Conservation (phyloP, 2,113 vertebrate species). For the Callipepla californica region DNA sequence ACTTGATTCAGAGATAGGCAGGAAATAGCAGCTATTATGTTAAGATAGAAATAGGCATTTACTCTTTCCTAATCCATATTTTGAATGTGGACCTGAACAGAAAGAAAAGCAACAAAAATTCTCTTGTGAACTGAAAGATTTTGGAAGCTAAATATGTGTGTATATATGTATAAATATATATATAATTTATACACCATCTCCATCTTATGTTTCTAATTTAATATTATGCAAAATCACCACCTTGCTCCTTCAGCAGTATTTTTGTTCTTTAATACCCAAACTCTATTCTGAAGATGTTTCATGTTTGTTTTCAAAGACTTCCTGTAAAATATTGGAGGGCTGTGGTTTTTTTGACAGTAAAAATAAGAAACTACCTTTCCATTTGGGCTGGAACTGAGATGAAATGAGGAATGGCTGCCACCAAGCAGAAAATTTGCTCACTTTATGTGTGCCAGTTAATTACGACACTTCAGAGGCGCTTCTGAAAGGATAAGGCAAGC, state of each 20-base stretch:
- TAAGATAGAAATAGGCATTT: neutral
- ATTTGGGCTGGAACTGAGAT: constrained; percentile 89
- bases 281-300: constrained; percentile 74
- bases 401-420: constrained; percentile 96
- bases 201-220: constrained; percentile 25
- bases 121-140: neutral
- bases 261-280: constrained; percentile 70
- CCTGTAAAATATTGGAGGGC: constrained; percentile 66
- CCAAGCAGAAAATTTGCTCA: constrained; percentile 99
- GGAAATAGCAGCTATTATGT: neutral
- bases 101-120: neutral
- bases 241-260: constrained; percentile 74
- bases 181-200: neutral
- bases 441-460: constrained; percentile 99
- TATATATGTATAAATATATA: neutral
- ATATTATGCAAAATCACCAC: constrained; percentile 51
- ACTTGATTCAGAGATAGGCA: neutral
- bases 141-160: neutral
- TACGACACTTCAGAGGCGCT: constrained; percentile 99
- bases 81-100: neutral
- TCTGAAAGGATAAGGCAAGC: constrained; percentile 99
- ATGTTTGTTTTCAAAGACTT: constrained; percentile 80
- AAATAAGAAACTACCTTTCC: constrained; percentile 90
- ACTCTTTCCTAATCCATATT: neutral
- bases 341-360: constrained; percentile 67